These are phyloP conservation scores for Arctopsyche grandis DNA, from an alignment of 1,140 invertebrate genomes.

Conservation along the genomic window DNA sequence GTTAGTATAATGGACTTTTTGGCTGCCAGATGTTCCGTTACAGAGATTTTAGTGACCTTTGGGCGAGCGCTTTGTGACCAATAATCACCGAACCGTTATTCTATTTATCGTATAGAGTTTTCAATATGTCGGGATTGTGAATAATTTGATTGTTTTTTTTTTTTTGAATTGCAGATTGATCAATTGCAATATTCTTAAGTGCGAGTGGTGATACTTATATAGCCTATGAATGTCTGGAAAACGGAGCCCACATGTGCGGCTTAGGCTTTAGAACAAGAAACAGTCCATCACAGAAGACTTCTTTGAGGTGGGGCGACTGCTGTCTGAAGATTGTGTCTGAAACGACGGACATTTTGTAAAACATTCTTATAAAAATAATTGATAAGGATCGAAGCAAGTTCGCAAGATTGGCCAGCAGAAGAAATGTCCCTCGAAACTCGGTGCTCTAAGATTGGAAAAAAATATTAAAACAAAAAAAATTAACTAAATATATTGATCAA, in stretches of 20 bases:
- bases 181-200: slow-evolving; percentile 15
- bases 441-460: slow-evolving; percentile 30
- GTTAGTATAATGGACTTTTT: no score
- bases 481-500: slow-evolving; percentile 23
- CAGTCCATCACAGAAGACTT: slow-evolving; percentile 94
- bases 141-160: not conserved
- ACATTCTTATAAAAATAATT: slow-evolving; percentile 13
- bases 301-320: slow-evolving; percentile 93
- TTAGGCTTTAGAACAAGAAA: slow-evolving; percentile 93
- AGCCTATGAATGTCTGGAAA: slow-evolving; percentile 57
- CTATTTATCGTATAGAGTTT: no score
- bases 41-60: no score
- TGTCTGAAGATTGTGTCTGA: slow-evolving; percentile 64
- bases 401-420: slow-evolving; percentile 11
- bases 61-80: no score
- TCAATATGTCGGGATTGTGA: no score
- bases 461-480: slow-evolving; percentile 7
- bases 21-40: no score
- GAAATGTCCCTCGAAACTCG: not conserved
- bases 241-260: slow-evolving; percentile 84
- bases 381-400: not conserved
- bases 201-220: slow-evolving; percentile 31
- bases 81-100: no score
- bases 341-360: not conserved
- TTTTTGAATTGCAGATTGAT: not conserved